Evolutionary conservation across 2,797 vertebrate species (phyloP), one percentile per base, ranked within the genome.

Genomic region (Amblyopsis hoosieri): DNA sequence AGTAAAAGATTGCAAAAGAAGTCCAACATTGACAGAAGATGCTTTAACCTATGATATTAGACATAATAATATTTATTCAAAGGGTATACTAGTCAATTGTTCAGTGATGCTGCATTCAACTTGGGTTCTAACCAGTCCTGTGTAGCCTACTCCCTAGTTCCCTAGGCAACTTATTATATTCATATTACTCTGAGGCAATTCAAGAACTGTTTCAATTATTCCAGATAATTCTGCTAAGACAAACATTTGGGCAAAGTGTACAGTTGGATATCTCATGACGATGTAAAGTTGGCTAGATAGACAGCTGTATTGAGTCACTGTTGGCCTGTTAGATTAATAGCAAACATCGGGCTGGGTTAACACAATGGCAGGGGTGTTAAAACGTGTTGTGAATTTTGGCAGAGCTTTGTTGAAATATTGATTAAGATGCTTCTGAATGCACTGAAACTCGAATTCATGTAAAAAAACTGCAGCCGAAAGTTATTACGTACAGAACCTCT

Each of bases 321-420:
- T 81, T 81, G 75, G 82, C 69, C 66, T 19, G 65, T 54, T 57
- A 64, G 72, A 87, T 81, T 69, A 81, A 84, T 62, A 62, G 54
- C 68, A 86, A 81, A 87, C 66, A 75, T 57, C 42, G 59, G 15
- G 33, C 33, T 52, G 13, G 45, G 65, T 57, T 62, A 45, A 67
- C 60, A 51, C 50, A 62, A 52, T 47, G 50, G 14, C 33, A 10
- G 7, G 7, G 54, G 45, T 71, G 55, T 74, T 59, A 52, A 33
- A 17, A 52, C 33, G 49, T 37, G 48, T 12, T 66, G n/a, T 57
- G 55, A 57, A 72, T 74, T 15, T 57, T 23, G 42, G 45, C 31
- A 50, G 64, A 6, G 55, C 48, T 61, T 60, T 61, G 52, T 69
- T 12, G 54, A 12, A 64, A 57, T 12, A 65, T 47, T 45, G 23